Base-by-base conservation (phyloP, 2,888 invertebrate genomes). In the Cheilosia soror region DNA sequence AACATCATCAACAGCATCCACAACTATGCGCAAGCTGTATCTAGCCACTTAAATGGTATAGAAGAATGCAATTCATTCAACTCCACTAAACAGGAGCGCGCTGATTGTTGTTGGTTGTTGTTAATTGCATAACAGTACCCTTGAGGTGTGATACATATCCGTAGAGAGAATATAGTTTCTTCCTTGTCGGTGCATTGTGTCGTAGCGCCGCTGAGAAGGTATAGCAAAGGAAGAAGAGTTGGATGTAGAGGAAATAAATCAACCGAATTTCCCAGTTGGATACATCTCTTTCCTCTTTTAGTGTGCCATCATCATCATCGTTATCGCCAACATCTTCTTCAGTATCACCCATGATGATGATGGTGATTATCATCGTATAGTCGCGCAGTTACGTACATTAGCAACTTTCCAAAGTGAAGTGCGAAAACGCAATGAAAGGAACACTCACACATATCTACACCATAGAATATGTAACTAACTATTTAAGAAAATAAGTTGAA, bases 201-300 rank as follows among this genome's bases (percentile, higher is more conserved):
- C 27, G 57, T 51, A 33, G 33, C 55, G 33, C 31, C 57, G 65
- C 37, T 42, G 15, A 9, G 33, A 25, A 13, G 25, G 29, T 11
- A 44, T 55, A 47, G 47, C 47, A 40, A 27, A 11, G 15, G 33
- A 15, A 6, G 51, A 11, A 20, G 37, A 11, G 37, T 11, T 58
- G 47, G 55, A 49, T 71, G 53, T 40, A 27, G 69, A 57, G 37
- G 76, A 82, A 89, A 90, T 90, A 90, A 89, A 89, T 90, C 89
- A 90, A 88, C 86, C 87, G 88, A 89, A 90, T 90, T 90, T 89
- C 89, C 89, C 90, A 88, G 89, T 89, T 89, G 89, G 88, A 88
- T 90, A 71, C 51, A 58, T 71, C 40, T 69, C 37, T 11, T 37
- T 37, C 37, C 37, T 68, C 37, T 15, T 5, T 58, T 37, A 29